Conservation (phyloP, 2,888 invertebrate species). For the Tineola bisselliella region DNA sequence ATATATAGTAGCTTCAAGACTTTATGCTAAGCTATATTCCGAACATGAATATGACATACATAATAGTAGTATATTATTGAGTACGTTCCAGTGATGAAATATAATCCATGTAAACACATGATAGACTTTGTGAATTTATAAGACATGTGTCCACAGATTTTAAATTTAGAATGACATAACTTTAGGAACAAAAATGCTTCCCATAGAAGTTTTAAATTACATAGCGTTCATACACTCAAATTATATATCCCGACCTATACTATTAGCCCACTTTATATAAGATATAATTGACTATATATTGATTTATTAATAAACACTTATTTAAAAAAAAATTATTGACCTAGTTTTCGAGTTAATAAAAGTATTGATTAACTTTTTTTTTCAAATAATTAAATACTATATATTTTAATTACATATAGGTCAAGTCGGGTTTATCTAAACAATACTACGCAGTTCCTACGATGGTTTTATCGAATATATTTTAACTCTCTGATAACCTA, state of each 20-base stretch:
- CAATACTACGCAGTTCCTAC: constrained; percentile 40
- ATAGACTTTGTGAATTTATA: not conserved
- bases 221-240: no score
- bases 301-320: no score
- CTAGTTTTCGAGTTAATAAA: not conserved
- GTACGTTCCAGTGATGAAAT: not conserved
- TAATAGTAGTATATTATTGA: no score
- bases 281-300: no score
- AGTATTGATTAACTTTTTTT: not conserved
- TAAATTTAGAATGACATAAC: not conserved
- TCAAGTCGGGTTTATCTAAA: constrained; percentile 43
- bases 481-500: not conserved
- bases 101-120: not conserved
- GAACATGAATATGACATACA: no score
- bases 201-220: not conserved
- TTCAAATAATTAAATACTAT: not conserved
- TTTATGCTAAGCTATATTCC: no score
- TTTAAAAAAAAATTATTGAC: no score
- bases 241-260: no score
- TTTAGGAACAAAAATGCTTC: not conserved
- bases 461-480: not conserved
- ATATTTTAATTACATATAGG: constrained; percentile 31
- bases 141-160: not conserved
- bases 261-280: no score
- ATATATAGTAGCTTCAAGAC: no score